Evolutionary conservation across 2,113 vertebrate genomes (phyloP).

Genomic region (Lepisosteus oculatus): DNA sequence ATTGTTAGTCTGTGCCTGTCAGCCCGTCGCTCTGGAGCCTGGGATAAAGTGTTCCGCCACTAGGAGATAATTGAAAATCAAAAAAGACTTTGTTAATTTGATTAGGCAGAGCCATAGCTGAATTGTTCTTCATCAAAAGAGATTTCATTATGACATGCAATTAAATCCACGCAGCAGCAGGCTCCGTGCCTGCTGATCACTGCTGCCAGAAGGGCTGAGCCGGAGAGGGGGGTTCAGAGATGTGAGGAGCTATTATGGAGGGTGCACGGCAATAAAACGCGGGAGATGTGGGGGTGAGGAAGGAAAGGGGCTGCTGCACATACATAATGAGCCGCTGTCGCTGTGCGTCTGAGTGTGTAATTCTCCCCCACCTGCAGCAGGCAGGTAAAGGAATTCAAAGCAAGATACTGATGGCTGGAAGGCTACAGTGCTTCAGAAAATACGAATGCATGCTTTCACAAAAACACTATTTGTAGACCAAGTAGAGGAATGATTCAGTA

Average conservation of each 20-base stretch:
- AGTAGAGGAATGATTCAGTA: too few species aligned
- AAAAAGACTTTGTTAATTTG: slow-evolving; percentile 92
- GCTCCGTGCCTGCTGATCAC: slow-evolving; percentile 45
- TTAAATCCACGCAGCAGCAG: slow-evolving; percentile 72
- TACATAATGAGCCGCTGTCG: not conserved
- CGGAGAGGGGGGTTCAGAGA: slow-evolving; percentile 1
- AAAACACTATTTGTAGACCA: too few species aligned
- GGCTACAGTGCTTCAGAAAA: too few species aligned
- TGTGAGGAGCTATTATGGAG: slow-evolving; percentile 24
- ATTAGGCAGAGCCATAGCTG: slow-evolving; percentile 78
- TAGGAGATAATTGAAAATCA: slow-evolving; percentile 91
- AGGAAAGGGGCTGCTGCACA: not conserved
- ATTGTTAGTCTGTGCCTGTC: slow-evolving; percentile 59
- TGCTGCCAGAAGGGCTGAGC: slow-evolving; percentile 36
- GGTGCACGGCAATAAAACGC: slow-evolving; percentile 27
- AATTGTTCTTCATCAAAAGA: slow-evolving; percentile 87
- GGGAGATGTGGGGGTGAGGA: slow-evolving; percentile 21
- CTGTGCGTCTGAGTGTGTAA: not conserved
- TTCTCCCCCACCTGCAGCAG: not conserved
- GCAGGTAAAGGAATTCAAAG: not conserved
- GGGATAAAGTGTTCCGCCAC: slow-evolving; percentile 64
- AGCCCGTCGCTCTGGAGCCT: slow-evolving; percentile 39
- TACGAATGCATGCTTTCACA: too few species aligned
- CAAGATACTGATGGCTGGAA: not conserved
- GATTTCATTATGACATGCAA: slow-evolving; percentile 86